Percentiles rank a stretch among this genome's conserved stretches.
Evolutionary conservation across 2,113 vertebrate species (phyloP).

Genomic region (Ramphastos sulfuratus): DNA sequence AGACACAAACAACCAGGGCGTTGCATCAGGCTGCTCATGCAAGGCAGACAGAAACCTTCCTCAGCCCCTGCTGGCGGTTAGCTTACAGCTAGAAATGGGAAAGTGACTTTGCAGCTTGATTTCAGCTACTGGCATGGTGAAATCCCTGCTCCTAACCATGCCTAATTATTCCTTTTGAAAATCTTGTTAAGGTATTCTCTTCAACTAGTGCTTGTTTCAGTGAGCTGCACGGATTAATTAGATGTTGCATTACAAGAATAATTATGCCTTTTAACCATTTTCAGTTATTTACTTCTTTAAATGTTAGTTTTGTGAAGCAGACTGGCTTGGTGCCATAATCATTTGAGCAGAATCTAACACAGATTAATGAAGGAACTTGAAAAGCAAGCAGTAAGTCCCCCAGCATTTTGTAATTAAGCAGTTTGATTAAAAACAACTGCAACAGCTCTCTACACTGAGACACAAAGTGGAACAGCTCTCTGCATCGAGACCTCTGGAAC

Average conservation of each 20-base stretch:
- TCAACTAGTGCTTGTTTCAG: constrained; percentile 61
- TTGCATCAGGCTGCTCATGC: neutral
- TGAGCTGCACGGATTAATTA: constrained; percentile 48
- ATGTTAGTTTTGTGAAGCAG: constrained; percentile 51
- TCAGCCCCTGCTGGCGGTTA: neutral
- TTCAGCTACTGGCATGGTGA: neutral
- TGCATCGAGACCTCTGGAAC: neutral
- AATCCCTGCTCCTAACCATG: neutral
- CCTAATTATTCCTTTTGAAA: constrained; percentile 54
- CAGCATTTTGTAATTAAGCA: constrained; percentile 65
- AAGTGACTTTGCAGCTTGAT: constrained; percentile 50
- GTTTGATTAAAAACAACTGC: constrained; percentile 65
- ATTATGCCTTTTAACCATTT: constrained; percentile 66
- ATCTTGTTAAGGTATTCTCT: constrained; percentile 61
- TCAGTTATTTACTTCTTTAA: constrained; percentile 66
- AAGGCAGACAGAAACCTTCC: neutral
- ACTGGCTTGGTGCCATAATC: constrained; percentile 46
- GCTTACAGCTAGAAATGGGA: neutral
- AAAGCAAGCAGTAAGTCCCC: constrained; percentile 55
- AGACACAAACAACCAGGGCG: neutral
- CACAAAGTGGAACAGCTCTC: constrained; percentile 15
- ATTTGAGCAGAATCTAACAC: constrained; percentile 55
- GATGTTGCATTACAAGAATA: constrained; percentile 67
- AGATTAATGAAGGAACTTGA: constrained; percentile 65
- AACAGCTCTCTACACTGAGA: constrained; percentile 1